Base-by-base conservation (phyloP, 2,888 invertebrate species). In the Hirtodrosophila confusa region DNA sequence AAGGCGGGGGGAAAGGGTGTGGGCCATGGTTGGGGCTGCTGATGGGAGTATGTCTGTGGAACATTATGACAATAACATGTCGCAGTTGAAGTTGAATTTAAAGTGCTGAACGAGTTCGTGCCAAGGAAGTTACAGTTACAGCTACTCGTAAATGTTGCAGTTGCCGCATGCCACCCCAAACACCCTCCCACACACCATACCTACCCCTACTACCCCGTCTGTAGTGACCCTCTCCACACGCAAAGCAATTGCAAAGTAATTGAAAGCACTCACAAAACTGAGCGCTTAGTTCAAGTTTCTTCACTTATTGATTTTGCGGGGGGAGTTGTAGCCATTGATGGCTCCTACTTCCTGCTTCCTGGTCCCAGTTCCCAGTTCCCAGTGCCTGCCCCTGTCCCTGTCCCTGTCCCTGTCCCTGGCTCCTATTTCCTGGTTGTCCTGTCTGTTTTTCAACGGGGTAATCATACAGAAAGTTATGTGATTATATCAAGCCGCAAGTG, bases 61-160 rank as follows among this genome's bases (percentile, higher is more conserved):
- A 68, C 68, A 82, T 86, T 85, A 86, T 86, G 83, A 85, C 86
- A 86, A 85, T 80, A 82, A 86, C 72, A 80, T 86, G 79, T 84
- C 80, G 69, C 79, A 78, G 70, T 84, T 78, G 64, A 78, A 70
- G 80, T 69, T 79, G 61, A 65, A 60, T 65, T 68, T 64, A 48
- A 69, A 66, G 72, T 60, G 73, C 53, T 54, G 23, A 54, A 56
- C 56, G 57, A 69, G 73, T 54, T 69, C 65, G 73, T 75, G 75
- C 60, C 75, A 47, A 57, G 53, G 54, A 70, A 74, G 61, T 75
- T 74, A 57, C 61, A 54, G 64, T 57, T 58, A 43, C 37, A 47
- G 50, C 45, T 37, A 37, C 35, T 54, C 36, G 17, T 60, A 58
- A 58, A 62, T 62, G 54, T 62, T 66, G 53, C 39, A 39, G 37